These are phyloP conservation scores for Alouatta palliata DNA, from an alignment of 2,113 vertebrate species.

Conservation along the genomic window DNA sequence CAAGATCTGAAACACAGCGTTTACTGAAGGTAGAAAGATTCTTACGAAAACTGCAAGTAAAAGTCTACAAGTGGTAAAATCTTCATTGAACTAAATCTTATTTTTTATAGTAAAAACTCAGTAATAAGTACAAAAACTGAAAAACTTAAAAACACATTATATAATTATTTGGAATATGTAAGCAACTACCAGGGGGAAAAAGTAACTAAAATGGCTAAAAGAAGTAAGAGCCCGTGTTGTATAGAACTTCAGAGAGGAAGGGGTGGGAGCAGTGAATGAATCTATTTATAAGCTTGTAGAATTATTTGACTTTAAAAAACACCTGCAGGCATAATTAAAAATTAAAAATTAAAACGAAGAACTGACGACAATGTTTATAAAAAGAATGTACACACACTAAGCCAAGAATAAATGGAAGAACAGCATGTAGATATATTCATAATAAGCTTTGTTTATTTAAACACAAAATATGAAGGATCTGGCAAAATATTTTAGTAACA, in stretches of 20 bases:
- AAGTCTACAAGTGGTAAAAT: background rate
- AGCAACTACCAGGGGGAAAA: background rate
- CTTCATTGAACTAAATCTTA: background rate
- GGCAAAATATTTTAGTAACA: conserved; percentile 6
- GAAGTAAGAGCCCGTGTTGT: background rate
- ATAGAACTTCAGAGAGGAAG: background rate
- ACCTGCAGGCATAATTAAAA: background rate
- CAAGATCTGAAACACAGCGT: background rate
- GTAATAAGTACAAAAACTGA: background rate
- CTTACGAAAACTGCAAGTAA: background rate
- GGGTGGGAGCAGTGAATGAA: background rate
- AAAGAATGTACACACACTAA: background rate
- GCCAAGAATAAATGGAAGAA: background rate
- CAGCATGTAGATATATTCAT: background rate
- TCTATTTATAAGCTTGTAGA: background rate
- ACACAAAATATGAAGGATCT: background rate
- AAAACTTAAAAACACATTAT: background rate
- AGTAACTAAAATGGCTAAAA: background rate
- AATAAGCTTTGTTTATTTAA: background rate
- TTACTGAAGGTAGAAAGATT: background rate
- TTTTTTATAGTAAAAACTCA: background rate
- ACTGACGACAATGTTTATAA: background rate
- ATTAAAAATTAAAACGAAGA: conserved; percentile 44
- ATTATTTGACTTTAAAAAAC: background rate
- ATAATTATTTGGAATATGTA: background rate